Percentiles rank a stretch among this genome's conserved stretches.
phyloP scores from a whole-genome alignment of 2,113 vertebrate genomes.

The Melanostigma gelatinosum region DNA sequence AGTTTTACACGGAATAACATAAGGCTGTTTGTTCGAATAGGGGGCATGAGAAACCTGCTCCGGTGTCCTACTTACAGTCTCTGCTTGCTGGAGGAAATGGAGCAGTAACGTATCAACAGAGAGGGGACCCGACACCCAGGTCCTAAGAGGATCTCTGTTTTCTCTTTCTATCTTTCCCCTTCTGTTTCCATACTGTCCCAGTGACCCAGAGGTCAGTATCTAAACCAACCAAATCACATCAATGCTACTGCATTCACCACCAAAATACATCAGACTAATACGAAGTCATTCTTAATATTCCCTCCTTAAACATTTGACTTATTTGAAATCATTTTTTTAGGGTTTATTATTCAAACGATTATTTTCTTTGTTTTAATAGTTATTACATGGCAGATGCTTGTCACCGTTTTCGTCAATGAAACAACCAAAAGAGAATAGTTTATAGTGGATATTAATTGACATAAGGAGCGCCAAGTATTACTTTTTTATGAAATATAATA shows the following conservation, averaged over 20 bases:
- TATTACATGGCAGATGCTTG: too few species aligned
- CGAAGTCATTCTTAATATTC: too few species aligned
- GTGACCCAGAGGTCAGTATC: constrained; percentile 40
- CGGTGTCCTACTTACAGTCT: constrained; percentile 59
- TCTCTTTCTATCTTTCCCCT: background rate
- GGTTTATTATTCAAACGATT: background rate
- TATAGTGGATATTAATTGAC: background rate
- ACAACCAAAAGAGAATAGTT: background rate
- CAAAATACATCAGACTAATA: too few species aligned
- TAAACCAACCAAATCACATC: background rate
- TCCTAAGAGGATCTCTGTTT: constrained; percentile 35
- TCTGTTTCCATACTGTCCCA: constrained; percentile 35
- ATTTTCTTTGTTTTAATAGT: background rate
- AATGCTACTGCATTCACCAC: background rate
- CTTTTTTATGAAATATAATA: background rate
- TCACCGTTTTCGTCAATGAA: background rate
- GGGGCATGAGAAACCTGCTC: constrained; percentile 9
- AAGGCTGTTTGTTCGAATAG: constrained; percentile 15
- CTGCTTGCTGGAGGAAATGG: constrained; percentile 65
- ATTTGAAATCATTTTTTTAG: background rate
- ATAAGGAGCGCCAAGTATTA: too few species aligned
- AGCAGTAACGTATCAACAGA: constrained; percentile 66
- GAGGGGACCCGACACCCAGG: constrained; percentile 33
- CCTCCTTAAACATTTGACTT: background rate
- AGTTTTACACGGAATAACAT: background rate